Base-by-base conservation (phyloP, 2,888 invertebrate genomes). In the Sphaerophoria rueppellii region DNA sequence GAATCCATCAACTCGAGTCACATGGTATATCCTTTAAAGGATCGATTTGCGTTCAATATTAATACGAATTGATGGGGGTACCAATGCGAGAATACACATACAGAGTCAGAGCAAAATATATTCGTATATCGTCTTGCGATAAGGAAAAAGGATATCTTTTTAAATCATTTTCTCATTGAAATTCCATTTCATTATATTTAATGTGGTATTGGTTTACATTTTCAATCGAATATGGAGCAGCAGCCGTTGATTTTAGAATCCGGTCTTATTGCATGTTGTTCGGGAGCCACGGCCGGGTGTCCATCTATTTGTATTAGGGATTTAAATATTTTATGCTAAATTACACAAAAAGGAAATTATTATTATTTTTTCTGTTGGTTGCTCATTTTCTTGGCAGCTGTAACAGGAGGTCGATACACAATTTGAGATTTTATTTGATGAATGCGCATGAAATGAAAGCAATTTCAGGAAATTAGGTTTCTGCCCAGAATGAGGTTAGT, bases 261-360 rank as follows among this genome's bases (percentile, higher is more conserved):
- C 48, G 57, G 37, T 52, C 43, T 43, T 60, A 24, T 43, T 43
- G 24, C 43, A 32, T 57, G 40, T 37, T 11, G 63, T 4, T 57
- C 11, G 12, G 5, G 16, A 3, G 40, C 11, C 0, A 2, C 9
- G 2, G 16, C 16, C 5, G 58, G 37, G 5, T 46, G 46, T 50
- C 65, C 37, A 55, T 67, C 67, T 69, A 57, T 78, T 77, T 73
- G 46, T 46, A 58, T 63, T 57, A 58, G 69, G 82, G 78, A 78
- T 74, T 82, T 82, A 57, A 82, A 82, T 78, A 78, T 82, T 73
- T 78, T 58, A 82, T 78, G 73, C 63, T 70, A 82, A 78, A 52
- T 78, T 65, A 63, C 50, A 70, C 71, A 63, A 63, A 69, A 69
- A 57, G 52, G 50, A 50, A 32, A 61, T 72, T 43, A 34, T 54